Percentiles rank a stretch among this genome's conserved stretches.
Evolutionary conservation across 92 coral and sea anemone genomes (phyloP).

Genomic region (Muricea muricata): DNA sequence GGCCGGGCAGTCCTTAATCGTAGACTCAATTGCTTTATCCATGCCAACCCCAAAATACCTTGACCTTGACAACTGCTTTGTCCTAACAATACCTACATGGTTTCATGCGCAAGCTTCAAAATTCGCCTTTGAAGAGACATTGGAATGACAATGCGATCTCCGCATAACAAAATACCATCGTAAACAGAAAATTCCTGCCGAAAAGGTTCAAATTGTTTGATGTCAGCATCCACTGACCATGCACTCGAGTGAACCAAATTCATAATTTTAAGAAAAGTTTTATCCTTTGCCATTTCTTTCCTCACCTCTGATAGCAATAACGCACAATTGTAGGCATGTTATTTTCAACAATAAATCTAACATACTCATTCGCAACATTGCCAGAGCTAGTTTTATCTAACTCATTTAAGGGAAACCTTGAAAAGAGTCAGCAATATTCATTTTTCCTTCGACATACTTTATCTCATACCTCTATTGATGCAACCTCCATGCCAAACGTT

Average conservation of each 20-base stretch:
- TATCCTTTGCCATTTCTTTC: constrained; percentile 18
- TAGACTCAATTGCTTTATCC: constrained; percentile 56
- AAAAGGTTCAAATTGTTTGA: constrained; percentile 8
- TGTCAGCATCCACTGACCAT: constrained; percentile 1
- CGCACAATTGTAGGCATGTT: constrained; percentile 22
- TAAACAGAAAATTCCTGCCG: constrained; percentile 46
- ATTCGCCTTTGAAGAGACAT: constrained; percentile 37
- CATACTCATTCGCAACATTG: constrained; percentile 36
- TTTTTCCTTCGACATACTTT: not conserved
- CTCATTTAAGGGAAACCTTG: constrained; percentile 22
- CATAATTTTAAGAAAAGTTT: not conserved
- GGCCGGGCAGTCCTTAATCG: constrained; percentile 54
- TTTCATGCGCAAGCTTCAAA: constrained; percentile 51
- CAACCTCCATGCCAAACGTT: constrained; percentile 53
- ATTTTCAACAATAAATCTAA: constrained; percentile 16
- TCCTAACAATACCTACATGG: constrained; percentile 66
- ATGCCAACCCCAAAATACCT: constrained; percentile 64
- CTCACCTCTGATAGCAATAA: constrained; percentile 49
- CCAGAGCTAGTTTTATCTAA: constrained; percentile 27
- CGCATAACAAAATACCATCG: constrained; percentile 51
- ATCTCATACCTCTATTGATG: constrained; percentile 39
- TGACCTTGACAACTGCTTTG: constrained; percentile 54
- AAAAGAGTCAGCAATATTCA: constrained; percentile 40
- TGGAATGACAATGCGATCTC: constrained; percentile 63
- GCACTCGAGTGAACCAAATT: not conserved